Conservation (phyloP, 2,888 invertebrate species). For the Parapristionchus giblindavisi region DNA sequence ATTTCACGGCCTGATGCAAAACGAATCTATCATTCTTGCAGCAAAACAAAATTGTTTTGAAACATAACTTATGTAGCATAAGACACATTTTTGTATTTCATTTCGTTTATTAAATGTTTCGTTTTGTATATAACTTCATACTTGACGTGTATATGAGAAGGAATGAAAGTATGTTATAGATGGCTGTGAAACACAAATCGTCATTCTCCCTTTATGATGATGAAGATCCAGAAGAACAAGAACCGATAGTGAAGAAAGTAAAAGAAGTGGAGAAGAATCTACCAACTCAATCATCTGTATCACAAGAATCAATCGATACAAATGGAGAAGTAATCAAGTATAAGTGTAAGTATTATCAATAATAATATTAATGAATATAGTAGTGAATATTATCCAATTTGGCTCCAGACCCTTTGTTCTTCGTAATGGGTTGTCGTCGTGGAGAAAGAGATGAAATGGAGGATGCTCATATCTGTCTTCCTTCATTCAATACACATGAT, state of each 20-base stretch:
- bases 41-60: too few relatives aligned
- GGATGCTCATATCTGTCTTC: conserved; percentile 70
- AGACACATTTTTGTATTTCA: too few relatives aligned
- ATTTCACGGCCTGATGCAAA: too few relatives aligned
- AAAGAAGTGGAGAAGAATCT: conserved; percentile 6
- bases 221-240: conserved; percentile 33
- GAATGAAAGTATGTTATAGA: too few relatives aligned
- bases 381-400: too few relatives aligned
- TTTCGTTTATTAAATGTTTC: too few relatives aligned
- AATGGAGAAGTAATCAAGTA: background rate
- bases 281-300: background rate
- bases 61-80: too few relatives aligned
- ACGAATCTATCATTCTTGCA: too few relatives aligned
- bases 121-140: too few relatives aligned
- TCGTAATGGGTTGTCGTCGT: conserved; percentile 57
- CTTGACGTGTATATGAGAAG: too few relatives aligned
- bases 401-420: conserved; percentile 5
- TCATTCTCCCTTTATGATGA: conserved; percentile 40
- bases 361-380: background rate
- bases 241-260: conserved; percentile 22
- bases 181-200: conserved; percentile 29
- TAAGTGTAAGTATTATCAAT: background rate
- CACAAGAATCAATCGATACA: background rate
- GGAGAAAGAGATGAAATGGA: conserved; percentile 75
- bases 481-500: conserved; percentile 8